Evolutionary conservation across 2,113 vertebrate species (phyloP).

Genomic region (Dicrurus megarhynchus): DNA sequence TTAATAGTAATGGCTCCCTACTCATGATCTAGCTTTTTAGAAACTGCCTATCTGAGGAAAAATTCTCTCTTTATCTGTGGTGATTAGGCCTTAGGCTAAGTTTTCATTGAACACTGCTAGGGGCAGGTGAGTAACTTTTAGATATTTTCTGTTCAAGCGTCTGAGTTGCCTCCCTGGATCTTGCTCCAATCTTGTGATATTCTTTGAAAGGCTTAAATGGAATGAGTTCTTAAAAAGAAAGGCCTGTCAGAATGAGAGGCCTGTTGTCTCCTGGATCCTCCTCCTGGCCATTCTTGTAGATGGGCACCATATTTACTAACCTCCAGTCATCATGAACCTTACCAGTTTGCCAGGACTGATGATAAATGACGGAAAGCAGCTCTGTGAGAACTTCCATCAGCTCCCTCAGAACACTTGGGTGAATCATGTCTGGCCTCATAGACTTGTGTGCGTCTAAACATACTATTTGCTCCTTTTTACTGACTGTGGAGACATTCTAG

Average conservation of each 20-base stretch:
- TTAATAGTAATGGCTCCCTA: not conserved
- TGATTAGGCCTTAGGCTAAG: not conserved
- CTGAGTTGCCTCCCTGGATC: not conserved
- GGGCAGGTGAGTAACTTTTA: not conserved
- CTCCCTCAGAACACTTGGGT: not conserved
- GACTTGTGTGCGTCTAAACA: not conserved
- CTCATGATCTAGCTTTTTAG: not conserved
- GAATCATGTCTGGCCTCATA: not conserved
- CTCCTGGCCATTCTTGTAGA: not conserved
- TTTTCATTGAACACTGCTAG: not conserved
- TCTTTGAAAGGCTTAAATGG: not conserved
- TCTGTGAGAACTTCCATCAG: not conserved
- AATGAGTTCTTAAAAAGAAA: not conserved
- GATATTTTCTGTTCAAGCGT: not conserved
- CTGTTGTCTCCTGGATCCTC: not conserved
- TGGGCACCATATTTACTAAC: rapidly evolving
- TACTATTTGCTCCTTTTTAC: not conserved
- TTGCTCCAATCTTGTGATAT: not conserved
- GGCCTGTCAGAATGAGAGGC: not conserved
- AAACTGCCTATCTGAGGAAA: not conserved
- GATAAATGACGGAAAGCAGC: not conserved
- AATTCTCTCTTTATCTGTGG: not conserved
- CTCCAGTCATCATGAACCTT: not conserved
- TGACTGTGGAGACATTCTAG: not conserved
- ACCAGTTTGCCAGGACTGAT: not conserved